A percentile compares a stretch with the other conserved stretches of the same genome.
Evolutionary conservation across 2,113 vertebrate species (phyloP).

Genomic region (Dryoscopus gambensis): DNA sequence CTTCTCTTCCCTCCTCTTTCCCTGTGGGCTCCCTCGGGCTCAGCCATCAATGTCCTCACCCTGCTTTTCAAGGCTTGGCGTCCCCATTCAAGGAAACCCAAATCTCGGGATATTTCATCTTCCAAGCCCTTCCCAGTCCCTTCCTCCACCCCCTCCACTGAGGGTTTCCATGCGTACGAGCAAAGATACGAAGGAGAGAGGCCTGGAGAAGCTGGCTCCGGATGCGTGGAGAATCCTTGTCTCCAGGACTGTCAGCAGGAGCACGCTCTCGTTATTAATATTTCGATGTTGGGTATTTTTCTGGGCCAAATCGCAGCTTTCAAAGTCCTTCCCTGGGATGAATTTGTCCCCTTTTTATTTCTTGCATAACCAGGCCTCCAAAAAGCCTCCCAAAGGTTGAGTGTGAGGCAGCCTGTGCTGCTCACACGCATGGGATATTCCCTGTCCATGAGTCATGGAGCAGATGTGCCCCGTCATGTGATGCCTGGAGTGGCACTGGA

Average conservation of each 20-base stretch:
- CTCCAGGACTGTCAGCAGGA: slow-evolving; percentile 14
- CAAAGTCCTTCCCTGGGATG: not conserved
- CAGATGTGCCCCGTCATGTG: slow-evolving; percentile 57
- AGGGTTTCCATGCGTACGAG: not conserved
- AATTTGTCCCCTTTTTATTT: not conserved
- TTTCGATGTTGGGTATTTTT: not conserved
- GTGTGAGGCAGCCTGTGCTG: not conserved
- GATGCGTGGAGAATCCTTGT: not conserved
- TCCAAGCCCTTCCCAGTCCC: not conserved
- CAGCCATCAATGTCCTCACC: not conserved
- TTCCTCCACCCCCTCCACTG: not conserved
- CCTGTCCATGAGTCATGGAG: slow-evolving; percentile 14
- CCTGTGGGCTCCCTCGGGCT: accelerated
- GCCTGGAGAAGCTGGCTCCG: not conserved
- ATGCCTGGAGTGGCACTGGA: not conserved
- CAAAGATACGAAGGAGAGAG: not conserved
- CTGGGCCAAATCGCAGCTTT: not conserved
- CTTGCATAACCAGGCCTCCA: slow-evolving; percentile 23
- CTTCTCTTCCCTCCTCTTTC: not conserved
- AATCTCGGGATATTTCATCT: not conserved
- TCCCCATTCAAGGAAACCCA: not conserved
- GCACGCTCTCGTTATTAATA: not conserved
- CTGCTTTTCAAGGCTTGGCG: not conserved
- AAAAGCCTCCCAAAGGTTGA: not conserved
- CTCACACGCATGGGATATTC: slow-evolving; percentile 41